Conservation (phyloP, 53 echinoderm and acorn worm genomes). For the Holothuria scabra region DNA sequence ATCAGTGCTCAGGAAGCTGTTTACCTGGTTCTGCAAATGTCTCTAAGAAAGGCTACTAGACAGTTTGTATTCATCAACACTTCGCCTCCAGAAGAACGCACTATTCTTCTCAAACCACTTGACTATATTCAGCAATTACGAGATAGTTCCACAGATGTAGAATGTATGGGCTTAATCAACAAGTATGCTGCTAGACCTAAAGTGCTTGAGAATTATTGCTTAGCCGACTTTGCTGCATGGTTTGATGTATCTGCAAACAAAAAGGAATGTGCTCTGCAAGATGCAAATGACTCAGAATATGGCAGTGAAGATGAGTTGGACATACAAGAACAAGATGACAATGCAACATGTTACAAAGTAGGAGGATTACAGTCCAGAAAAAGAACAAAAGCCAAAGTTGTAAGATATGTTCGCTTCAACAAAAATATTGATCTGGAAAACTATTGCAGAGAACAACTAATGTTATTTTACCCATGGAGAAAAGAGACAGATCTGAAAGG, state of each 20-base stretch:
- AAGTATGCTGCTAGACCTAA: constrained; percentile 41
- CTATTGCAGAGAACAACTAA: constrained; percentile 21
- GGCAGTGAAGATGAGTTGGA: not conserved
- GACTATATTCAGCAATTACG: constrained; percentile 34
- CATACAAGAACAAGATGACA: not conserved
- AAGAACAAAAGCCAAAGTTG: constrained; percentile 40
- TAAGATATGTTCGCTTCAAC: constrained; percentile 47
- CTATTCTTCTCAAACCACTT: constrained; percentile 41
- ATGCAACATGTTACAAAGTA: not conserved
- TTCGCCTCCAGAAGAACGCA: constrained; percentile 37
- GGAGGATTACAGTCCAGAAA: not conserved
- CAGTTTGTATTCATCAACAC: constrained; percentile 40
- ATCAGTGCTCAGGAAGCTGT: constrained; percentile 57
- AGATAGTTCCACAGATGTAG: constrained; percentile 36
- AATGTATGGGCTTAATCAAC: not conserved
- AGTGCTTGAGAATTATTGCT: constrained; percentile 14
- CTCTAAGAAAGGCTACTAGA: constrained; percentile 39
- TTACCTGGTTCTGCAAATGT: constrained; percentile 44
- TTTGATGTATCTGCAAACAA: constrained; percentile 26
- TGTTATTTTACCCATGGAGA: constrained; percentile 22
- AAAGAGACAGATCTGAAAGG: constrained; percentile 4
- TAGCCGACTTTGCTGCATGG: constrained; percentile 51
- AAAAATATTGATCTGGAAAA: not conserved
- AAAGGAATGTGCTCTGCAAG: constrained; percentile 12
- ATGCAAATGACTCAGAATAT: not conserved